These are phyloP conservation scores for Boloria euphrosyne DNA, from an alignment of 2,888 invertebrate genomes.

Conservation along the genomic window DNA sequence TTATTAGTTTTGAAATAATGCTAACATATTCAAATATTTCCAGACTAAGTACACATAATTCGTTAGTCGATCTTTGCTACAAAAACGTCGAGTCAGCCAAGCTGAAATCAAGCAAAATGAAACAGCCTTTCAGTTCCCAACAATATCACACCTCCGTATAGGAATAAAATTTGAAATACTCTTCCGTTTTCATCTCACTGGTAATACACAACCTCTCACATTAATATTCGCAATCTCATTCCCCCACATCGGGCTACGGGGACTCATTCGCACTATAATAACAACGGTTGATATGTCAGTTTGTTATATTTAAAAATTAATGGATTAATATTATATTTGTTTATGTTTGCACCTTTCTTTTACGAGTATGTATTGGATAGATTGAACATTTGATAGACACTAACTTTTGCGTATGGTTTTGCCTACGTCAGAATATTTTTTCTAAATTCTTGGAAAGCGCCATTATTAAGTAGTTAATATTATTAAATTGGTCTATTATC, in stretches of 20 bases:
- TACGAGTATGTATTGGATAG: no score
- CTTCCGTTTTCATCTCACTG: conserved; percentile 18
- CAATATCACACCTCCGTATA: conserved; percentile 3
- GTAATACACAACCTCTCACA: conserved; percentile 20
- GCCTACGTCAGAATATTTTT: no score
- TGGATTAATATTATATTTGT: not conserved
- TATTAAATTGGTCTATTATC: no score
- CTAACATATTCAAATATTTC: no score
- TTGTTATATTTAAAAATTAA: no score
- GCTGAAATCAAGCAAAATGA: not conserved
- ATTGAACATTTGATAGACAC: no score
- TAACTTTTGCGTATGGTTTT: no score
- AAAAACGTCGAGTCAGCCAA: not conserved
- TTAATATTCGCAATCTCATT: conserved; percentile 32
- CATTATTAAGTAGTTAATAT: no score
- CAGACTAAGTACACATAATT: no score
- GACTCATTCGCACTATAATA: conserved; percentile 22
- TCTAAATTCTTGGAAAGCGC: no score
- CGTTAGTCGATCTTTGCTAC: no score
- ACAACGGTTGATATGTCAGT: not conserved
- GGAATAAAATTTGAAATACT: conserved; percentile 18
- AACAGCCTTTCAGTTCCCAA: not conserved
- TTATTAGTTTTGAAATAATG: no score
- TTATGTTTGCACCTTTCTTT: not conserved
- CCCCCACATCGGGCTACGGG: conserved; percentile 22